These are phyloP conservation scores for Heliconius himera DNA, from an alignment of 1,140 invertebrate species.

Conservation along the genomic window DNA sequence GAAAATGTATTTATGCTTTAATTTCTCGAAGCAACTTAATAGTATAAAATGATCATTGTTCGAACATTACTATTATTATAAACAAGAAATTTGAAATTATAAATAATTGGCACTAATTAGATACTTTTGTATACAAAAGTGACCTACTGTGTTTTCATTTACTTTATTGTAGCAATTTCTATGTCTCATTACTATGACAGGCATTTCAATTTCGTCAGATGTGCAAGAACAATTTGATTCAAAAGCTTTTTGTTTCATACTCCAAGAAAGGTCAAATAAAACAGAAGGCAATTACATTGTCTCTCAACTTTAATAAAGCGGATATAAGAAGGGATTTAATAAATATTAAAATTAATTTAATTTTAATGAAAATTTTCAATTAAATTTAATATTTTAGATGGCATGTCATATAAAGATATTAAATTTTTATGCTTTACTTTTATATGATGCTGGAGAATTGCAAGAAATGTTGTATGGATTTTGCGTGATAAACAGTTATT, in stretches of 20 bases:
- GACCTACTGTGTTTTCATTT: neutral
- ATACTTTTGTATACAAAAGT: neutral
- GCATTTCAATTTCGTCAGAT: slow-evolving; percentile 1
- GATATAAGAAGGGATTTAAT: neutral
- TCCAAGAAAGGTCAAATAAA: slow-evolving; percentile 4
- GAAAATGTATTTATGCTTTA: too few relatives aligned
- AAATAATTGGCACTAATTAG: neutral
- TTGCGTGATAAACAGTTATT: too few relatives aligned
- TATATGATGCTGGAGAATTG: too few relatives aligned
- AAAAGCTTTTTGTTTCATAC: slow-evolving; percentile 4
- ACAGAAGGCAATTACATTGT: neutral
- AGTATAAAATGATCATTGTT: neutral
- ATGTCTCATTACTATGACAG: neutral
- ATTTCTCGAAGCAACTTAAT: neutral
- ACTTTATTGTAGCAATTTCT: slow-evolving; percentile 3
- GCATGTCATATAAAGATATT: neutral
- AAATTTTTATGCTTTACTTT: too few relatives aligned
- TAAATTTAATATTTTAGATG: neutral
- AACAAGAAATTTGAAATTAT: neutral
- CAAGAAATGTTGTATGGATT: too few relatives aligned
- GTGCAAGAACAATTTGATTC: neutral
- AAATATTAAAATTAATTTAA: neutral
- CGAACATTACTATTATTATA: neutral
- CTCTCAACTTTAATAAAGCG: neutral
- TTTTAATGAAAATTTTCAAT: neutral